Evolutionary conservation across 2,888 invertebrate species (phyloP), one percentile per base, ranked within the genome.

Genomic region (Stenchaetothrips biformis): DNA sequence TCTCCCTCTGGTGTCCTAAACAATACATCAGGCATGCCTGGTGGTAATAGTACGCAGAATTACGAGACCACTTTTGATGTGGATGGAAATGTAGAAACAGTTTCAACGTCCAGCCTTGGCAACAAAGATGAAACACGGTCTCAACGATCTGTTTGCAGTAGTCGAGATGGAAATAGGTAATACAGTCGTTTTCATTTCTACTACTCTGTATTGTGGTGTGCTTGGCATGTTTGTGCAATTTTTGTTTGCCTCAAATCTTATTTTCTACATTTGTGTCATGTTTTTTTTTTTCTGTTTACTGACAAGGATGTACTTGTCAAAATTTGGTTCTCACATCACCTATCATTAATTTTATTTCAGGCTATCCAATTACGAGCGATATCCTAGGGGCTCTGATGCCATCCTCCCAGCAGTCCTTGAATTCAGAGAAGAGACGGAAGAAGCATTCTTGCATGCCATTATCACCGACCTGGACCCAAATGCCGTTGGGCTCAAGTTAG

Each of bases 341-440:
- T 81, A 81, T 80, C 78, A 80, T 82, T 82, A 80, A 79, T 37
- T 81, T 82, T 82, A 79, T 81, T 83, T 37, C 80, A 87, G 88
- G 82, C 84, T 88, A 62, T 87, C 88, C 13, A 87, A 87, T 82
- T 87, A 87, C 83, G 90, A 90, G 82, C 86, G 90, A 78, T 90
- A 89, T 83, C 89, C 90, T 13, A 90, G 92, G 79, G 95, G 95
- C 3, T 93, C 93, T 84, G 96, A 96, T 88, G 93, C 95, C 37
- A 96, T 97, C 84, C 89, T 98, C 83, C 98, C 98, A 7, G 98
- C 98, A 0, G 95, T 97, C 37, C 88, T 98, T 83, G 98, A 98
- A 88, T 96, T 98, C 87, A 93, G 96, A 47, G 97, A 98, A 88
- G 96, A 96, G 83, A 95, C 95, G 37, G 98, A 98, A 88, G 96